Percentiles rank a stretch among this genome's conserved stretches.
phyloP scores from a whole-genome alignment of 1,140 invertebrate genomes.

The Batillaria attramentaria region DNA sequence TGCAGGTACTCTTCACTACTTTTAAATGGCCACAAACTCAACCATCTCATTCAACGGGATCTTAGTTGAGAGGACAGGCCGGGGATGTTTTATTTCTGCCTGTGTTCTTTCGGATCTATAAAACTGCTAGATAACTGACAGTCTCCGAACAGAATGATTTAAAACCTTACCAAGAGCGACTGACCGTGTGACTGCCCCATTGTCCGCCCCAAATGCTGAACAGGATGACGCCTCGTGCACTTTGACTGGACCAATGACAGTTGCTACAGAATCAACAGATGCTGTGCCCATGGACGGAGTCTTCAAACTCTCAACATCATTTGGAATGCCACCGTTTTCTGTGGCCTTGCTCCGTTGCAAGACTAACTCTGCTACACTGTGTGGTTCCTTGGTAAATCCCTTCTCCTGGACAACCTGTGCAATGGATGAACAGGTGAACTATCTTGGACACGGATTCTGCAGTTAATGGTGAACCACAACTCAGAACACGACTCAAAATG shows the following conservation, averaged over 20 bases:
- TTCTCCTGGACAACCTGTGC: conserved; percentile 43
- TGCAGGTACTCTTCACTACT: no score
- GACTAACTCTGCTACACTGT: conserved; percentile 36
- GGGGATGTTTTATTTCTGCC: background rate
- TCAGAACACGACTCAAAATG: no score
- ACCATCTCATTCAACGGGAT: no score
- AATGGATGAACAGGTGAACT: no score
- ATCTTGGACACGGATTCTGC: no score
- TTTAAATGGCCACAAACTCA: no score
- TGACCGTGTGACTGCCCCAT: conserved; percentile 59
- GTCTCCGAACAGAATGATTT: background rate
- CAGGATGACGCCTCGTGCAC: conserved; percentile 26
- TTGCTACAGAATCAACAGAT: conserved; percentile 8
- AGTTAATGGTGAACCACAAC: no score
- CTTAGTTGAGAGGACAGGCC: background rate
- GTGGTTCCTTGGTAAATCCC: conserved; percentile 43
- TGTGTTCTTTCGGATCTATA: background rate
- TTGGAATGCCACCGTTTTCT: conserved; percentile 13
- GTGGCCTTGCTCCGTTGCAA: conserved; percentile 14
- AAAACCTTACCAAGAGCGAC: conserved; percentile 57
- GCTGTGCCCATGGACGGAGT: conserved; percentile 4
- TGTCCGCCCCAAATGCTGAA: conserved; percentile 55
- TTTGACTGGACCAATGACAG: background rate
- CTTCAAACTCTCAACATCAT: conserved; percentile 26
- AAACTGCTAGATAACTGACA: background rate